These are phyloP conservation scores for Drosophila pachea DNA, from an alignment of 1,140 invertebrate genomes.

Conservation along the genomic window DNA sequence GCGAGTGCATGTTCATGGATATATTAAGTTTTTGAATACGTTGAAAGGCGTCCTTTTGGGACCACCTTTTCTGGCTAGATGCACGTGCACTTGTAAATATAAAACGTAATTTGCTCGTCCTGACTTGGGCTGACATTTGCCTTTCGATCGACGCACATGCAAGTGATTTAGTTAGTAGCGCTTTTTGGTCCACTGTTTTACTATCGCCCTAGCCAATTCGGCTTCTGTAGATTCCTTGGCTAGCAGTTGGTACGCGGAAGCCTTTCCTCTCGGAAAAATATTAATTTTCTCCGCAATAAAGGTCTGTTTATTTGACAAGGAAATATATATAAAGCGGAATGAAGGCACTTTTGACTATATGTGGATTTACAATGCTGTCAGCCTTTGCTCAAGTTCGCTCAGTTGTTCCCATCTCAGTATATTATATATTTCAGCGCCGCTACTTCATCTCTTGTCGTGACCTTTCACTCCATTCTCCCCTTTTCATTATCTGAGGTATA, in stretches of 20 bases:
- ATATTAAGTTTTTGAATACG: conserved; percentile 3
- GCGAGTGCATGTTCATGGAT: conserved; percentile 6
- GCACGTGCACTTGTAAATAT: conserved; percentile 44
- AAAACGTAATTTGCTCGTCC: conserved; percentile 40
- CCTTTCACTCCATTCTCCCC: no score
- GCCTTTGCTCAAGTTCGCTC: no score
- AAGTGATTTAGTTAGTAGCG: neutral
- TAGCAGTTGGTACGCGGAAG: conserved; percentile 16
- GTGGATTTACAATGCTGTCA: no score
- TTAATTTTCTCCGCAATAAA: conserved; percentile 60
- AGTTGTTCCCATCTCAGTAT: no score
- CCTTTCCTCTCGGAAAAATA: conserved; percentile 32
- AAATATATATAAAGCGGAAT: no score
- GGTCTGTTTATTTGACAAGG: no score
- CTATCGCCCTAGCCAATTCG: neutral
- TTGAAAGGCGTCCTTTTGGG: conserved; percentile 8
- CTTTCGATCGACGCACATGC: conserved; percentile 14
- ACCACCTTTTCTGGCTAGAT: conserved; percentile 36
- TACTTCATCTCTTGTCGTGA: no score
- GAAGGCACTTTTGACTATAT: no score
- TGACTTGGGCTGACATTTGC: conserved; percentile 40
- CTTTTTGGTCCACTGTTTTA: neutral
- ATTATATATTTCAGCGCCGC: no score
- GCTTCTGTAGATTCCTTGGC: neutral
- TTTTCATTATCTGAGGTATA: no score